Evolutionary conservation across 2,888 invertebrate species (phyloP).

Genomic region (Apeira syringaria): DNA sequence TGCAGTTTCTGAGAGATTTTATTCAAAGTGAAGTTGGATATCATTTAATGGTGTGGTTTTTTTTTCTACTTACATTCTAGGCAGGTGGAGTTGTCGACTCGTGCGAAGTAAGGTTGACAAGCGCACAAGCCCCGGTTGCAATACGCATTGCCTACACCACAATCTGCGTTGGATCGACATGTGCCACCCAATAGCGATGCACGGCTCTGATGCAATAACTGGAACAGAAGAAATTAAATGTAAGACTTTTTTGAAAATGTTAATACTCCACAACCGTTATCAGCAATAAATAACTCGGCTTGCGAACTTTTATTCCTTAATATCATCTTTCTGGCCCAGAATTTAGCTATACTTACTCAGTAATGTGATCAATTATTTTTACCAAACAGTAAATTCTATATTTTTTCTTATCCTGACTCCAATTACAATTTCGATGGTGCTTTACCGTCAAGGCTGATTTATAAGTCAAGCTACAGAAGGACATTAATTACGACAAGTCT

Average conservation of each 20-base stretch:
- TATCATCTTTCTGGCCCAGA: too few species aligned
- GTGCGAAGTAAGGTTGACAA: conserved; percentile 92
- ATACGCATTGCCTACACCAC: conserved; percentile 85
- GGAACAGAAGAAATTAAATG: conserved; percentile 41
- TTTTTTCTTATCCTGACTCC: conserved; percentile 17
- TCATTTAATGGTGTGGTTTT: background rate
- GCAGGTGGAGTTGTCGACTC: conserved; percentile 90
- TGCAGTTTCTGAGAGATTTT: conserved; percentile 1
- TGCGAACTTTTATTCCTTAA: too few species aligned
- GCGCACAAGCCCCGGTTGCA: conserved; percentile 89
- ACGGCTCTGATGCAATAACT: conserved; percentile 53
- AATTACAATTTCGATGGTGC: conserved; percentile 38
- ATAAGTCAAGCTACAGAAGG: conserved; percentile 37
- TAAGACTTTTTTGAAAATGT: background rate
- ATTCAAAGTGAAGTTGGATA: background rate
- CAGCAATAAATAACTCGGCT: too few species aligned
- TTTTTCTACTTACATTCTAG: conserved; percentile 89
- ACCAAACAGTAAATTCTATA: too few species aligned
- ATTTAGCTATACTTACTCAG: too few species aligned
- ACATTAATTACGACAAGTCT: conserved; percentile 41
- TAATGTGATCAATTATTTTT: too few species aligned
- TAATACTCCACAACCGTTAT: too few species aligned
- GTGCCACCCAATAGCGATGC: conserved; percentile 81
- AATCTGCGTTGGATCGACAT: conserved; percentile 86
- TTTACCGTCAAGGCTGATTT: conserved; percentile 35